Evolutionary conservation across 2,888 invertebrate genomes (phyloP), one percentile per base, ranked within the genome.

Genomic region (Girardia tigrina): DNA sequence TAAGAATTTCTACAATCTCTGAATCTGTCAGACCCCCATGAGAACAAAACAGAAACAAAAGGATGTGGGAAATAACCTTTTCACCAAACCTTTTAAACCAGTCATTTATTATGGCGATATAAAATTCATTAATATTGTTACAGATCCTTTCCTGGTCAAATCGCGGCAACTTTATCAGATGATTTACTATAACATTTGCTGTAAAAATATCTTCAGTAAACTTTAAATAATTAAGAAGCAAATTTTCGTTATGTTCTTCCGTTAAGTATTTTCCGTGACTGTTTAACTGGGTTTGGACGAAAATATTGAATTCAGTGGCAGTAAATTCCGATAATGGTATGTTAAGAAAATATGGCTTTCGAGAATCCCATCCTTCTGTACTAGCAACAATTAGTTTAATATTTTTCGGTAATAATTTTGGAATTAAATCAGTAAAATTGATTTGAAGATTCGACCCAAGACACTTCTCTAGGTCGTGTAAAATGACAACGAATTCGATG

Each of bases 1-100:
- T 83, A 29, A 84, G 77, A n/a, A 84, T 74, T 75, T 84, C 84
- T 71, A 82, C 82, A 81, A 84, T 82, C 79, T 84, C 84, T 77
- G 80, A 79, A 78, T 83, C 83, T 77, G 82, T 82, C 16, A 84
- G 78, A 1, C 84, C 84, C 0, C 80, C 80, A 0, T 76, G 78
- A 0, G 83, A 83, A 20, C 82, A 82, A 8, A 80, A 81, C 29
- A 83, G 72, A 77, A 81, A 82, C 26, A 81, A 79, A 70, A 83
- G 77, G 1, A 80, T 77, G 29, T 80, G 78, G 0, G 80, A 77
- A 2, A 82, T 81, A 6, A 82, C 72, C 0, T 76, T 75, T 23
- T 75, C 72, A 0, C 83, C 83, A 74, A 82, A 80, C 20, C 77
- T 79, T 1, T 26, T 75, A 76, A 82, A 83, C 16, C 83, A 77